Base-by-base conservation (phyloP, 2,888 invertebrate species). In the Eucera pruinosa region DNA sequence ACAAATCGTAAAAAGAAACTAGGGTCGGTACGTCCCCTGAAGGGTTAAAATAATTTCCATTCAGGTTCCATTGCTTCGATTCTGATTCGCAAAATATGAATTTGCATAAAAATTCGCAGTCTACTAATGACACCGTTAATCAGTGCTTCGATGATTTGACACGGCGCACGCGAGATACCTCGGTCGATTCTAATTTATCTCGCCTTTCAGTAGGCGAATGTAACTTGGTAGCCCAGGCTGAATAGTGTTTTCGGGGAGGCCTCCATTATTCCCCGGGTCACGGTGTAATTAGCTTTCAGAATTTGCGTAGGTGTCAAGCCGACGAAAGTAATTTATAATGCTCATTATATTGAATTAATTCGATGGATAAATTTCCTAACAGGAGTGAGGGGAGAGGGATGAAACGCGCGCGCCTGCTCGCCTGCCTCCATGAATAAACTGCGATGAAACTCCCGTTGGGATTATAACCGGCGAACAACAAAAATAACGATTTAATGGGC, bases 121-220 rank as follows among this genome's bases (percentile, higher is more conserved):
- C n/a, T 3, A 33, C 33, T 7, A 33, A 33, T 7, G 36, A 36
- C 36, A 36, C 9, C 5, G 3, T 36, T 36, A 9, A 36, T 9
- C 36, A 11, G 5, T 11, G 36, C 6, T 36, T 36, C 9, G 9
- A 1, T 36, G 36, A 36, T 36, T 36, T 11, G 36, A 36, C 36
- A 11, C 9, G 36, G 36, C 15, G 60, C 9, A 36, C 9, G 36
- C 9, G 36, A 2, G 1, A 60, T 54, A 58, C 50, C 60, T 61
- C 52, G 54, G 45, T 81, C 70, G 65, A 81, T 83, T 70, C 55
- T 47, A 73, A 82, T 82, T 78, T 81, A 78, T 81, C 70, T 57
- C 60, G 33, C 30, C 41, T 62, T 62, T 62, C 39, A 33, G 27
- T n/a, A n/a, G n/a, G n/a, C n/a, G n/a, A 18, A 20, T 33, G 39